Conservation (phyloP, 2,797 vertebrate species). For the Tapera naevia region DNA sequence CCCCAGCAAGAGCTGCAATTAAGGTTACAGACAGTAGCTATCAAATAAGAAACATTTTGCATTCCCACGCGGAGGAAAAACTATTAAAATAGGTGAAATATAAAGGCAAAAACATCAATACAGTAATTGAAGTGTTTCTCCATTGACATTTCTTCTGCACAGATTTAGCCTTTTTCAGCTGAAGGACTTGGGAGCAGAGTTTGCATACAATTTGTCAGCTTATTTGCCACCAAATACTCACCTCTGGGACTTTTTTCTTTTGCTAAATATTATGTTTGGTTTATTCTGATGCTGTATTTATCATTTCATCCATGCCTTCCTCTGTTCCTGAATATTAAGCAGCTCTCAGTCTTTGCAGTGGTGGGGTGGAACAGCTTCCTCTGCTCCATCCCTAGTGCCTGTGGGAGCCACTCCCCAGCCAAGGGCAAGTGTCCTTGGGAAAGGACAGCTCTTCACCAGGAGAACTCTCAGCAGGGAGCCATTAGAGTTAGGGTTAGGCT, state of each 20-base stretch:
- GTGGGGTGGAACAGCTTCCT: background rate
- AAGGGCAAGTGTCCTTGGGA: too few relatives aligned
- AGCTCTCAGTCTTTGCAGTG: background rate
- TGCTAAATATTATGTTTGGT: background rate
- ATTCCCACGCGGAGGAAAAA: background rate
- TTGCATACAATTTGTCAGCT: background rate
- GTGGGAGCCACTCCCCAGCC: too few relatives aligned
- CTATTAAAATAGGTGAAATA: background rate
- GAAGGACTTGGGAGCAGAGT: background rate
- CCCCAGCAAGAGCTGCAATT: background rate
- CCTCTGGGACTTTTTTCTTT: background rate
- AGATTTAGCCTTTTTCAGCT: background rate
- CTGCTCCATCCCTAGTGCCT: background rate
- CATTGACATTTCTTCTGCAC: background rate
- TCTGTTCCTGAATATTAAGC: background rate
- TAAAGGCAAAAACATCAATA: background rate
- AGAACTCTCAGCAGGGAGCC: too few relatives aligned
- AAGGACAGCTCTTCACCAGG: too few relatives aligned
- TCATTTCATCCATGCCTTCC: background rate
- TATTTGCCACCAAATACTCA: background rate
- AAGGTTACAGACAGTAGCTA: background rate
- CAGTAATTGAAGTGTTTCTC: background rate
- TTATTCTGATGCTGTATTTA: background rate
- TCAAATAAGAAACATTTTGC: background rate
- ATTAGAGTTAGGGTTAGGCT: too few relatives aligned